Base-by-base conservation (phyloP, 1,140 invertebrate species). In the Reticulitermes speratus region DNA sequence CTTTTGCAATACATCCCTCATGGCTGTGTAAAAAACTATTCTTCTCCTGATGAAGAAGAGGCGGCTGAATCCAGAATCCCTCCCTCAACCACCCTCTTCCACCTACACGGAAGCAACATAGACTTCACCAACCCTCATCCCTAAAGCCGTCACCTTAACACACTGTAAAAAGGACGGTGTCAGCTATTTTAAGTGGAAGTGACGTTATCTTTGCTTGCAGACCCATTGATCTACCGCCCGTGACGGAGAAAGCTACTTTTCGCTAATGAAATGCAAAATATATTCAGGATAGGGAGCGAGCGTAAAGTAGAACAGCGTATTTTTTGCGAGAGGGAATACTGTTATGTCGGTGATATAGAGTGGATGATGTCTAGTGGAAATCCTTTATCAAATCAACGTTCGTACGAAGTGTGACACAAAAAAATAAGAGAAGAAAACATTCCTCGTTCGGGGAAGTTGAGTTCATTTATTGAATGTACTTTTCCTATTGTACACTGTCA, bases 161-260 rank as follows among this genome's bases (percentile, higher is more conserved):
- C 65, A 75, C 65, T 75, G 65, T 30, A 75, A 75, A 38, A 75
- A 75, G 65, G 65, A 75, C 65, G 65, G 9, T 75, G 65, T 30
- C 65, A 75, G 65, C 65, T 75, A 75, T 75, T 75, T 75, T 75
- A 75, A 75, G 65, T 75, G 65, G 65, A 75, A 75, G 65, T 30
- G 65, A 30, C 65, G 65, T 75, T 75, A 75, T 75, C 65, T 75
- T 75, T 30, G 65, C 65, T 30, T 30, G n/a, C 65, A 75, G 65
- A 75, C 65, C 65, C 65, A 75, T 75, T 75, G 65, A 75, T 75
- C 65, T 75, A 75, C 25, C 5, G n/a, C 65, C 59, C 65, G 65
- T 75, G 65, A 75, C 25, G 65, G n/a, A 3, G 16, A n/a, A 30
- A 75, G 65, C 65, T 75, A 75, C 65, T 75, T 75, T 75, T 30